Base-by-base conservation (phyloP, 1,140 invertebrate species). In the Drosophila littoralis region DNA sequence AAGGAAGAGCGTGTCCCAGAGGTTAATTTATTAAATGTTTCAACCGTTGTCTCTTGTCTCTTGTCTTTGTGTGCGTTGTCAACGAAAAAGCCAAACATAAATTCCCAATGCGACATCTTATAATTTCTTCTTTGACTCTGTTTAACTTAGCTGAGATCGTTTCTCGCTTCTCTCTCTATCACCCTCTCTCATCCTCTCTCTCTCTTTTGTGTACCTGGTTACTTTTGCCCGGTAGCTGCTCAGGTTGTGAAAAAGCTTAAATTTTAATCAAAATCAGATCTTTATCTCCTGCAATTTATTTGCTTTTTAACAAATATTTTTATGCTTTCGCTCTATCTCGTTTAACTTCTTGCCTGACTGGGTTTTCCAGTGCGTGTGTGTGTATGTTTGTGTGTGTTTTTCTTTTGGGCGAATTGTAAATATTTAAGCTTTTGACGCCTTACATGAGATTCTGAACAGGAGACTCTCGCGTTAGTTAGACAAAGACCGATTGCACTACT, bases 251-350 rank as follows among this genome's bases (percentile, higher is more conserved):
- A 89, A 89, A 89, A 89, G 84, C 84, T 89, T 89, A 89, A 89
- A 89, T 89, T 89, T 89, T 89, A 89, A 89, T 89, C 85, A 89
- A 89, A 89, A 89, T 84, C 84, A 84, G 84, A 89, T 89, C 81
- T 75, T 89, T 89, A 89, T 89, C 84, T 75, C 48, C 70, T 50
- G 84, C 84, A 84, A 86, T 81, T 86, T 86, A 86, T 86, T 86
- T 86, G 82, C 72, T 74, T 76, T 86, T 86, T 81, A 85, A 88
- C 83, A 88, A 88, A 88, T 88, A 82, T 88, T 86, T 85, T 81
- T 65, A 81, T 81, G 65, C 79, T 61, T 48, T 77, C 72, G 67
- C 77, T 80, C 55, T 69, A 73, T 88, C 77, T 84, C 40, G 50
- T 48, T 71, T 57, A 13, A 55, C 55, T 61, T 45, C 48, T 63